phyloP scores from a whole-genome alignment of 2,797 vertebrate species.

The Epinephelus malabaricus region DNA sequence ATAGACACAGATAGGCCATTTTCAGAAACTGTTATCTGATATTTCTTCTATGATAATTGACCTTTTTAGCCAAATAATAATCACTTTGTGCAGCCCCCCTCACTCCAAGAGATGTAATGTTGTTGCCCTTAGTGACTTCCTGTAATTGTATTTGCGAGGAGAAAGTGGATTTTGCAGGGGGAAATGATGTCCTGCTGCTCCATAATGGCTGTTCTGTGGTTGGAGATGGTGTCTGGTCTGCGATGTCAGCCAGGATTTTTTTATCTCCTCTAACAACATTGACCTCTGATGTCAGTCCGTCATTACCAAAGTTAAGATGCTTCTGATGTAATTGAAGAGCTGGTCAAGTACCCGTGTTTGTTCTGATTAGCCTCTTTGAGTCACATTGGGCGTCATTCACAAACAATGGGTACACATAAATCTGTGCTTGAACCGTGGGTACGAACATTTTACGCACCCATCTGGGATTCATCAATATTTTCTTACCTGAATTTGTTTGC shows the following conservation, averaged over 20 bases:
- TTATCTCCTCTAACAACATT: constrained; percentile 35
- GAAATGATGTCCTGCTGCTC: constrained; percentile 76
- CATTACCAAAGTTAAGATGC: constrained; percentile 35
- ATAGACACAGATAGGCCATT: not conserved
- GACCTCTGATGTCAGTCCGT: constrained; percentile 42
- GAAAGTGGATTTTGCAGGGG: constrained; percentile 75
- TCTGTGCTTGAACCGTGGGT: no score
- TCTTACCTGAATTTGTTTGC: no score
- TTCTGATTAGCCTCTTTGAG: constrained; percentile 2
- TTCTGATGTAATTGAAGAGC: constrained; percentile 30
- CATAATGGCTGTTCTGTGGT: constrained; percentile 59
- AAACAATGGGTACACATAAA: no score
- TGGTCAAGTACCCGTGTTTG: constrained; percentile 7
- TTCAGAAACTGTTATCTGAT: constrained; percentile 6
- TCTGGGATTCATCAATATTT: no score
- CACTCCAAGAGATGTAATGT: constrained; percentile 20
- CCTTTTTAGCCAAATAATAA: constrained; percentile 44
- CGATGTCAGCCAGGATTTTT: constrained; percentile 19
- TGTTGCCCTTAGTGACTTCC: constrained; percentile 47
- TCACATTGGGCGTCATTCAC: not conserved
- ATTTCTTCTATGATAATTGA: constrained; percentile 14
- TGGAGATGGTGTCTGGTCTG: constrained; percentile 60
- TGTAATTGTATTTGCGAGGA: constrained; percentile 69
- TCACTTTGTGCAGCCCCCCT: constrained; percentile 34
- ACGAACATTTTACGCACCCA: no score